Conservation (phyloP, 2,888 invertebrate species). For the Fabriciana adippe region DNA sequence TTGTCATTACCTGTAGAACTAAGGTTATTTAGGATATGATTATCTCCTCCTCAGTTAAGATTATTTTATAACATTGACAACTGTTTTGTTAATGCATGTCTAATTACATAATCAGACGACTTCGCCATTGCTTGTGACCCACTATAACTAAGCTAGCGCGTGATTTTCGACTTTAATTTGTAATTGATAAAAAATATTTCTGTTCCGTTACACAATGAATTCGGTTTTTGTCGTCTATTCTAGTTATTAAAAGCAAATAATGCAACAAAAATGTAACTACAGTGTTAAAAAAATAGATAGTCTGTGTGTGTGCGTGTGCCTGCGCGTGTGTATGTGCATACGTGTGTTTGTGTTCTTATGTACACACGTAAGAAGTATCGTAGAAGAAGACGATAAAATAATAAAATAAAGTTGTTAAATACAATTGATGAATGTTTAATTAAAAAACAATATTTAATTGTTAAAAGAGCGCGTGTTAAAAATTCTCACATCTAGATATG, state of each 20-base stretch:
- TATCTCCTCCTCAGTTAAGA: neutral
- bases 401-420: no score
- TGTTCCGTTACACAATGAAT: conserved; percentile 15
- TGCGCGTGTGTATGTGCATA: no score
- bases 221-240: neutral
- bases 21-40: neutral
- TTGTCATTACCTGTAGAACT: neutral
- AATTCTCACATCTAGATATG: no score
- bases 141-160: conserved; percentile 6
- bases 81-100: conserved; percentile 33
- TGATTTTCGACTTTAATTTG: conserved; percentile 27
- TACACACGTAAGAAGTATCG: no score
- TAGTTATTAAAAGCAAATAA: neutral
- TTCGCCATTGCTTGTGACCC: conserved; percentile 23
- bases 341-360: no score
- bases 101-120: conserved; percentile 27
- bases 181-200: conserved; percentile 33
- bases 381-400: no score
- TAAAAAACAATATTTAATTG: no score
- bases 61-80: conserved; percentile 29
- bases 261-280: no score
- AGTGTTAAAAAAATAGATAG: no score
- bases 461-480: no score
- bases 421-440: no score
- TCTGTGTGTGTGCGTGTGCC: no score